phyloP scores from a whole-genome alignment of 1,140 invertebrate genomes.

The Megalopta genalis region DNA sequence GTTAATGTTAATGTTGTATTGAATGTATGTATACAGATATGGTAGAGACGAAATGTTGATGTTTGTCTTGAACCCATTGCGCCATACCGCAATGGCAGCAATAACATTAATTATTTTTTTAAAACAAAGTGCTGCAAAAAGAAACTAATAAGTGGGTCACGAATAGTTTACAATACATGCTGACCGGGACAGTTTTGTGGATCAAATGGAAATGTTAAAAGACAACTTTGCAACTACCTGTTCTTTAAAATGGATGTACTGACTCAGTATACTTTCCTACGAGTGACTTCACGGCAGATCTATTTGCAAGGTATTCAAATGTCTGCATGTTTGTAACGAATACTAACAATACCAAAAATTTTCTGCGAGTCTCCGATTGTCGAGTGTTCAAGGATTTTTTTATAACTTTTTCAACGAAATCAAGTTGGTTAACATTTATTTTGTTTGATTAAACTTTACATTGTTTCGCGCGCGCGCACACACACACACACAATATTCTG shows the following conservation, averaged over 20 bases:
- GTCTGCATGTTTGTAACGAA: conserved; percentile 15
- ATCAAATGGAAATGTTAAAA: conserved; percentile 64
- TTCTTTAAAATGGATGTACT: conserved; percentile 57
- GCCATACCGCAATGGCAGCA: conserved; percentile 55
- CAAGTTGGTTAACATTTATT: neutral
- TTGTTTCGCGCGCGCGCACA: neutral
- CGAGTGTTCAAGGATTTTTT: neutral
- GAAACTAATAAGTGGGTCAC: conserved; percentile 67
- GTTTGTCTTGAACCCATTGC: conserved; percentile 74
- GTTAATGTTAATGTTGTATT: conserved; percentile 66
- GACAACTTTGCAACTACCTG: conserved; percentile 47
- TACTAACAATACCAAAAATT: neutral
- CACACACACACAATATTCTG: neutral
- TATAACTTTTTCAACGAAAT: neutral
- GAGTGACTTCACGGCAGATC: conserved; percentile 46
- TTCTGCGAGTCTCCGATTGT: neutral
- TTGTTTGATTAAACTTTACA: neutral
- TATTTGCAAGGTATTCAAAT: conserved; percentile 49
- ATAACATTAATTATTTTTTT: conserved; percentile 78
- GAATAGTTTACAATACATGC: conserved; percentile 69
- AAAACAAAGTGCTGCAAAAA: conserved; percentile 69
- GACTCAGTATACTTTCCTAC: conserved; percentile 57
- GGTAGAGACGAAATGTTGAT: conserved; percentile 71
- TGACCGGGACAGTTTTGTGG: conserved; percentile 70
- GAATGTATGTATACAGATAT: conserved; percentile 58